Evolutionary conservation across 2,888 invertebrate species (phyloP), one percentile per base, ranked within the genome.

Genomic region (Hoplodrina blanda): DNA sequence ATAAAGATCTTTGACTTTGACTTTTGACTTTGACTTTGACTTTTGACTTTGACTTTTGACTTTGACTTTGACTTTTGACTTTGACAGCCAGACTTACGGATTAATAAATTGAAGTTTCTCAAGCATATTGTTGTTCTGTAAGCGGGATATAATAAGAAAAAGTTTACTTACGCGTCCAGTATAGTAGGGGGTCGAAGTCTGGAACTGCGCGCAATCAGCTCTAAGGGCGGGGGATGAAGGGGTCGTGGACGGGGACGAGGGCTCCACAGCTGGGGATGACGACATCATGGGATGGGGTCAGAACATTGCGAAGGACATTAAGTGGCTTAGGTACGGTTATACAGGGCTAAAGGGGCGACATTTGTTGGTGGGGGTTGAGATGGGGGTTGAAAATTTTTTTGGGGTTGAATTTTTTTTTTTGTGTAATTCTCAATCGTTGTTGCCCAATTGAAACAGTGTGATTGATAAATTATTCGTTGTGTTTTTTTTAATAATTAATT

Each of bases 221-320:
- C 91, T 85, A 57, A 93, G 85, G 30, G 95, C 92, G 1, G 95
- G 94, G 20, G 95, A 95, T 10, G 95, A 94, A 0, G 96, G 95
- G 5, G 94, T 94, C 63, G 96, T 91, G 44, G 94, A 88, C 0
- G 95, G 95, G 25, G 95, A 93, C 1, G 95, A 91, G 2, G 93
- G 94, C 91, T 96, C 96, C 81, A 96, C 93, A 55, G 94, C 96
- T 88, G 93, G 94, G 59, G 97, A 96, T 46, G 95, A 96, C 97
- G 97, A 85, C 98, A 96, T 93, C 56, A 37, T 80, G 70, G 62
- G 33, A 55, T 7, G 7, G 63, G 82, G 74, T 83, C 82, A 83
- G 30, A 82, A 78, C 83, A 84, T 69, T 33, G 62, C 74, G 82
- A 72, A 37, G n/a, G 52, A 41, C 64, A 78, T 69, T 76, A 78